These are phyloP conservation scores for Conus ventricosus DNA, from an alignment of 1,140 invertebrate species.

Conservation along the genomic window DNA sequence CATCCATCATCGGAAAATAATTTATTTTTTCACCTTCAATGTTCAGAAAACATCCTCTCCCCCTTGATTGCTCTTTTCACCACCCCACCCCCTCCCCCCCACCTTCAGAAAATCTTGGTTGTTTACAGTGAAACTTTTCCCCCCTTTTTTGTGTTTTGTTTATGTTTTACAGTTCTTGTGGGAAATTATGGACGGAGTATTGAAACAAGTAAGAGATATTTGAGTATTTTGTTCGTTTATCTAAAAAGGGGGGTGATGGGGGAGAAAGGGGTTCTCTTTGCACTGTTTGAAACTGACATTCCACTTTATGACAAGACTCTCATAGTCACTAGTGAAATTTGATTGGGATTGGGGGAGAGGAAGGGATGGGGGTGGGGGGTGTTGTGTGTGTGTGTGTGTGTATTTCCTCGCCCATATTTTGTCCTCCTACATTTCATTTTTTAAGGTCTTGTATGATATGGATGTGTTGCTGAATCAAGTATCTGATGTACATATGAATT, in stretches of 20 bases:
- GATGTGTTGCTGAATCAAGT: neutral
- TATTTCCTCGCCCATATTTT: neutral
- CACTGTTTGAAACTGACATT: constrained; percentile 8
- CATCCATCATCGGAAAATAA: neutral
- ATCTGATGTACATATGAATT: neutral
- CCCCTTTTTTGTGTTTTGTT: neutral
- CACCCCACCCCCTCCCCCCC: neutral
- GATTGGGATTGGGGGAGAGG: neutral
- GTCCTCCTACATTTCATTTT: neutral
- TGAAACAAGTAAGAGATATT: neutral
- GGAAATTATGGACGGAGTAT: neutral
- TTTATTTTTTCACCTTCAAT: constrained; percentile 17
- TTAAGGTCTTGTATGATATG: neutral
- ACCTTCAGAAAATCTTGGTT: neutral
- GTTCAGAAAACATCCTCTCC: neutral
- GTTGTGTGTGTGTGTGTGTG: neutral
- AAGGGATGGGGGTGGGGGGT: neutral
- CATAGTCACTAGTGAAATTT: neutral
- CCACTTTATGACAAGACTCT: constrained; percentile 1
- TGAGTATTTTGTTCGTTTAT: too few relatives aligned
- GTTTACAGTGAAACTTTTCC: neutral
- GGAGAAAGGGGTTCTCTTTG: neutral
- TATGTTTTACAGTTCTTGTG: neutral
- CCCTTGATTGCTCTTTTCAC: neutral
- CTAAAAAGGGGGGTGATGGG: neutral